These are phyloP conservation scores for Polydrusus tereticollis DNA, from an alignment of 2,888 invertebrate genomes.

Conservation along the genomic window DNA sequence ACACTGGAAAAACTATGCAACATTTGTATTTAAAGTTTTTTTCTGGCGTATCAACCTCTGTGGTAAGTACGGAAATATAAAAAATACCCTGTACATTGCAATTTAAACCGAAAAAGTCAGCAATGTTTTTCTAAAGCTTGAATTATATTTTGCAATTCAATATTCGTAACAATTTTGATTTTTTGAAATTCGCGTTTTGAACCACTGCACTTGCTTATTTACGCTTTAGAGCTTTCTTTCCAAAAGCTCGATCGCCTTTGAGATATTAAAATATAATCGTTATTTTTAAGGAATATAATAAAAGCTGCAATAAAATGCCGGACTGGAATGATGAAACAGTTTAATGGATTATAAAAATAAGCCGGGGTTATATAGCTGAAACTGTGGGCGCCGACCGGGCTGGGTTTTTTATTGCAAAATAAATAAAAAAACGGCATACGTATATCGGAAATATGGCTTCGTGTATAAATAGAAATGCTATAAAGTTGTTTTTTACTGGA, in stretches of 20 bases:
- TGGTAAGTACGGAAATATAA: no score
- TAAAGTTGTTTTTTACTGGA: conserved; percentile 39
- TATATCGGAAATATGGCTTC: conserved; percentile 39
- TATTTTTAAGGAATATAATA: conserved; percentile 46
- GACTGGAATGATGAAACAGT: conserved; percentile 41
- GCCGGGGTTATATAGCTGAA: conserved; percentile 20
- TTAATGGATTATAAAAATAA: conserved; percentile 43
- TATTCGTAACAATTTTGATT: no score
- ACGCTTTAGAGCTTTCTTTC: conserved; percentile 30
- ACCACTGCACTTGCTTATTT: conserved; percentile 29
- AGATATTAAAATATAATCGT: conserved; percentile 47
- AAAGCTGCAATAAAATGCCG: conserved; percentile 41
- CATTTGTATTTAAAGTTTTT: no score
- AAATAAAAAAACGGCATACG: conserved; percentile 28
- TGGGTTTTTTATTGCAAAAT: conserved; percentile 35
- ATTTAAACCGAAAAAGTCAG: no score
- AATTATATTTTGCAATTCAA: no score
- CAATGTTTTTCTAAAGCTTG: no score
- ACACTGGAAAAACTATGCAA: no score
- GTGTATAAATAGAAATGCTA: conserved; percentile 35
- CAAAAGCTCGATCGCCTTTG: conserved; percentile 28
- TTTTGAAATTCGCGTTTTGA: conserved; percentile 6
- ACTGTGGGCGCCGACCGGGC: conserved; percentile 37
- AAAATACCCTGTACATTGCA: no score
- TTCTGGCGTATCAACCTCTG: no score